These are phyloP conservation scores for Onychomys arenicola DNA, from an alignment of 2,797 vertebrate genomes.

Conservation along the genomic window DNA sequence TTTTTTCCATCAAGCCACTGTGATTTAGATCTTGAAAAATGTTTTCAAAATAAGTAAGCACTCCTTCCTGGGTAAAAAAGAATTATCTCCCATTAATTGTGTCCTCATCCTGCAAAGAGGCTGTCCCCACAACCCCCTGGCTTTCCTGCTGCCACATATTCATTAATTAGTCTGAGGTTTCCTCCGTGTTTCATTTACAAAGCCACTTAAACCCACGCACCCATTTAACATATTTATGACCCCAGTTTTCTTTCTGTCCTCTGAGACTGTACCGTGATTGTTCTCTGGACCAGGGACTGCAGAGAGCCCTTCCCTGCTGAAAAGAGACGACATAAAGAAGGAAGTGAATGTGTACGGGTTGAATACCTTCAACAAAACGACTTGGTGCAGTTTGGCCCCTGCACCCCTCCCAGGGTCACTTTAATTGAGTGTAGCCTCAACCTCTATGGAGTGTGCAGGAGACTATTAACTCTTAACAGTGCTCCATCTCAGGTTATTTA, in stretches of 20 bases:
- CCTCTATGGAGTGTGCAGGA: slow-evolving; percentile 98
- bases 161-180: slow-evolving; percentile 93
- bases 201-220: slow-evolving; percentile 94
- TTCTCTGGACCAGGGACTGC: slow-evolving; percentile 91
- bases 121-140: slow-evolving; percentile 81
- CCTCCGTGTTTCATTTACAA: slow-evolving; percentile 94
- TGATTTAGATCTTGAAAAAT: neutral
- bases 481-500: slow-evolving; percentile 94
- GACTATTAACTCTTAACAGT: slow-evolving; percentile 99
- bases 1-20: neutral
- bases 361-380: slow-evolving; percentile 96
- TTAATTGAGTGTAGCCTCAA: slow-evolving; percentile 99
- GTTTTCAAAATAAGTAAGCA: slow-evolving; percentile 41
- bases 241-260: slow-evolving; percentile 92
- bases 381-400: slow-evolving; percentile 94
- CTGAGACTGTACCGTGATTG: slow-evolving; percentile 94
- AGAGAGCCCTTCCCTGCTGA: slow-evolving; percentile 93
- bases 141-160: slow-evolving; percentile 90
- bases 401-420: slow-evolving; percentile 94
- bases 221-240: slow-evolving; percentile 99
- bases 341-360: slow-evolving; percentile 98
- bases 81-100: neutral
- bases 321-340: slow-evolving; percentile 97
- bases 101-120: slow-evolving; percentile 41
- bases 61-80: slow-evolving; percentile 57